Base-by-base conservation (phyloP, 2,113 vertebrate species). In the Aphyosemion australe region DNA sequence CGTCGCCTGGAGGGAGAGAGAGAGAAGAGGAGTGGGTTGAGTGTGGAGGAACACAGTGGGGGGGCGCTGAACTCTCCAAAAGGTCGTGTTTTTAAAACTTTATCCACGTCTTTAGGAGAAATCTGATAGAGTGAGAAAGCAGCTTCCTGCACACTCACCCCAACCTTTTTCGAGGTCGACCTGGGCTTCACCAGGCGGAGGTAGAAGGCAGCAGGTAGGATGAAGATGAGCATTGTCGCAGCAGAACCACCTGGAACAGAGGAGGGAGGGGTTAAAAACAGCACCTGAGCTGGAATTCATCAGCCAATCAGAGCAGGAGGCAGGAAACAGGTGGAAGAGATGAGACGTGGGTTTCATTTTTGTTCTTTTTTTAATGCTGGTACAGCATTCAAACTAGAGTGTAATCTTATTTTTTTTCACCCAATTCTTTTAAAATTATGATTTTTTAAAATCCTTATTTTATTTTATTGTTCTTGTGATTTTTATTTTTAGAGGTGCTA, bases 201-300 rank as follows among this genome's bases (percentile, higher is more conserved):
- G 84, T 99, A 99, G 85, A 98, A 99, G 13, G 94, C 94, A 53
- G 95, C 92, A 0, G 97, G 97, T 3, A 99, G 94, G 78, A 99
- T 98, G 65, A 99, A 99, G 89, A 99, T 99, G 69, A 99, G 84
- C 95, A 98, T 93, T 0, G 96, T 99, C 48, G 97, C 97, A 0
- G 97, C 96, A 71, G 97, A 99, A 1, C 96, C 93, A 12, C 97
- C 97, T 99, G 80, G 6, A 52, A 69, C 9, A 15, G 12, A 19
- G 8, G n/a, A 32, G 32, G 12, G 3, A 42, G 11, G 12, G 41
- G 9, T 42, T 42, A 42, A 42, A 42, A 42, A 32, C 26, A 26
- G 26, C 5, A 26, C 26, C 26, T 26, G 26, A 26, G 26, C 26
- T 26, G 26, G 26, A 26, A 5, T 26, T 26, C 26, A 26, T 26